These are phyloP conservation scores for Ophraella communa DNA, from an alignment of 2,888 invertebrate genomes.

Conservation along the genomic window DNA sequence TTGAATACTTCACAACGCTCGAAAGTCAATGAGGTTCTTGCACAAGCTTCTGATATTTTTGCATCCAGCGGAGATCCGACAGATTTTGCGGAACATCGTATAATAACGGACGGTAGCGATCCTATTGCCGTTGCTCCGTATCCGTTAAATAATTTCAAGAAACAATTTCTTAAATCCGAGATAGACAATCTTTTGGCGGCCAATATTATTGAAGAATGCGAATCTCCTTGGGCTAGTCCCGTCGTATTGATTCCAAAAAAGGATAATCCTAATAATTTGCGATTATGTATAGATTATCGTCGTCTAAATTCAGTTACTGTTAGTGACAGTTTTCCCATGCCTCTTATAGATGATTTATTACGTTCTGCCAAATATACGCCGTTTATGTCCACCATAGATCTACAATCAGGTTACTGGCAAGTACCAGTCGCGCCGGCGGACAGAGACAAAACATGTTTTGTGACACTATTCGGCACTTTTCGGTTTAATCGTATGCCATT, in stretches of 20 bases:
- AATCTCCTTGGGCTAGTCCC: too few relatives aligned
- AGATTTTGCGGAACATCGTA: conserved; percentile 4
- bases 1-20: not conserved
- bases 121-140: not conserved
- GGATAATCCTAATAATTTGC: not conserved
- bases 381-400: not conserved
- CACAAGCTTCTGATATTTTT: not conserved
- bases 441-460: not conserved
- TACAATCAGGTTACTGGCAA: conserved; percentile 15
- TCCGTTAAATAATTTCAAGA: conserved; percentile 1
- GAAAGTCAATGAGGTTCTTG: not conserved
- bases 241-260: not conserved
- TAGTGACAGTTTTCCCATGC: not conserved
- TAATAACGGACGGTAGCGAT: not conserved
- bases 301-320: not conserved
- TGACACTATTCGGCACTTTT: conserved; percentile 5
- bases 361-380: not conserved
- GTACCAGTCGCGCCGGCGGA: conserved; percentile 17
- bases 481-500: conserved; percentile 32
- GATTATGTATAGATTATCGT: not conserved
- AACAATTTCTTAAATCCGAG: not conserved
- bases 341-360: not conserved
- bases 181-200: not conserved
- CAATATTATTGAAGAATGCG: too few relatives aligned
- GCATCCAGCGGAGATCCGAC: not conserved